These are phyloP conservation scores for Choloepus didactylus DNA, from an alignment of 2,797 vertebrate genomes.

Conservation along the genomic window DNA sequence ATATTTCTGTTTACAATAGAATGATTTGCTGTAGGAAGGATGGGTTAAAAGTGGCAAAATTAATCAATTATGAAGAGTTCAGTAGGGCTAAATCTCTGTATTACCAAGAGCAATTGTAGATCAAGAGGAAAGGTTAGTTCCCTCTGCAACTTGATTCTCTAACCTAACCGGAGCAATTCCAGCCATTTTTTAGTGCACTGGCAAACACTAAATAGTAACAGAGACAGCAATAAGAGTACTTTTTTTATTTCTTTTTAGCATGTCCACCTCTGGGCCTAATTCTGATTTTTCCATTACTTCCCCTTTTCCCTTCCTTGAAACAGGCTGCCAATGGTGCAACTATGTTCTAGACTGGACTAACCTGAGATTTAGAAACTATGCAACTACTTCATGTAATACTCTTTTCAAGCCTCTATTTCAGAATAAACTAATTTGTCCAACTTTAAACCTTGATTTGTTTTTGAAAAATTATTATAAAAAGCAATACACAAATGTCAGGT, in stretches of 20 bases:
- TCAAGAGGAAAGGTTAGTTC: neutral
- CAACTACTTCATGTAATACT: neutral
- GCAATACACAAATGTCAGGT: neutral
- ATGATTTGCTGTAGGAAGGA: neutral
- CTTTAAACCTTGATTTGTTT: neutral
- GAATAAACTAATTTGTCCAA: slow-evolving; percentile 15
- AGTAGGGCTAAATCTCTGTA: neutral
- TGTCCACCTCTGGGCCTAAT: neutral
- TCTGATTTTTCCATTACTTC: neutral
- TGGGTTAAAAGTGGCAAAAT: neutral
- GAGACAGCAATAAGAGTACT: neutral
- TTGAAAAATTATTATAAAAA: neutral
- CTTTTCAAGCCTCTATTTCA: neutral
- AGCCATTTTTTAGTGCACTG: neutral
- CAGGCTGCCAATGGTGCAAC: neutral
- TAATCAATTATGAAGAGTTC: neutral
- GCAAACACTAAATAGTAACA: neutral
- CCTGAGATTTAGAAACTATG: neutral
- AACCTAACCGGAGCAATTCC: neutral
- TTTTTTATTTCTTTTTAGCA: slow-evolving; percentile 1
- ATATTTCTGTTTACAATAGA: slow-evolving; percentile 6
- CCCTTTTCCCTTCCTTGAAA: neutral
- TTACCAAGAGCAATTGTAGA: neutral
- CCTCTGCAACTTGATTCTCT: neutral
- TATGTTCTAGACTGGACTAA: neutral